These are phyloP conservation scores for Lycocerus yunnanus DNA, from an alignment of 2,888 invertebrate genomes.

Conservation along the genomic window DNA sequence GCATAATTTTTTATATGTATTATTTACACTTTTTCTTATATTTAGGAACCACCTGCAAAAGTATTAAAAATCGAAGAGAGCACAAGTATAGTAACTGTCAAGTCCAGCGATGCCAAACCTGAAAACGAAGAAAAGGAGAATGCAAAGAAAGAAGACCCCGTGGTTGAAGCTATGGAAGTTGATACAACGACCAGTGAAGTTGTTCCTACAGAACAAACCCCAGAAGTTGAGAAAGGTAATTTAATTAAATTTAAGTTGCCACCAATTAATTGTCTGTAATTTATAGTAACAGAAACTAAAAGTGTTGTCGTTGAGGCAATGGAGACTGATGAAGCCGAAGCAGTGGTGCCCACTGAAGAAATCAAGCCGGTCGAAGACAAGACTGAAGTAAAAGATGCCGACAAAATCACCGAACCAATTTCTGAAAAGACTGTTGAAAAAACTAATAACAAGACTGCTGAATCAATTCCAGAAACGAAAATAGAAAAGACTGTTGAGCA, in stretches of 20 bases:
- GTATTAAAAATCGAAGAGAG: slow-evolving; percentile 56
- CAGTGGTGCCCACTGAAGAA: neutral
- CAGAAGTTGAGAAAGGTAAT: neutral
- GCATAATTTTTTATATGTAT: neutral
- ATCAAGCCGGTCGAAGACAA: neutral
- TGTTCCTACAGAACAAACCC: neutral
- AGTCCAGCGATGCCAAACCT: slow-evolving; percentile 3
- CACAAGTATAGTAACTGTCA: slow-evolving; percentile 30
- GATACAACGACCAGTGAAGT: neutral
- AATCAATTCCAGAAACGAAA: slow-evolving; percentile 29
- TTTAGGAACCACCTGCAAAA: slow-evolving; percentile 59
- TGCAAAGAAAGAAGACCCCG: slow-evolving; percentile 40
- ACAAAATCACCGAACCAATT: neutral
- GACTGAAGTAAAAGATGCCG: neutral
- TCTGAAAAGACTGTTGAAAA: neutral
- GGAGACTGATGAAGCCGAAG: neutral
- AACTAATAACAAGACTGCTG: neutral
- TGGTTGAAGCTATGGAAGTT: slow-evolving; percentile 30
- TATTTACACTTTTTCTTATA: neutral
- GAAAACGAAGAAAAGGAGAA: slow-evolving; percentile 34
- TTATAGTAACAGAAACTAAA: neutral
- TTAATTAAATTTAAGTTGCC: neutral
- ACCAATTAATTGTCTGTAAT: neutral
- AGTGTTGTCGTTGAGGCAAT: neutral
- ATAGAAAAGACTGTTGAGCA: slow-evolving; percentile 6